A percentile compares a stretch with the other conserved stretches of the same genome.
phyloP scores from a whole-genome alignment of 2,888 invertebrate species.

The Drosophila paramelanica region DNA sequence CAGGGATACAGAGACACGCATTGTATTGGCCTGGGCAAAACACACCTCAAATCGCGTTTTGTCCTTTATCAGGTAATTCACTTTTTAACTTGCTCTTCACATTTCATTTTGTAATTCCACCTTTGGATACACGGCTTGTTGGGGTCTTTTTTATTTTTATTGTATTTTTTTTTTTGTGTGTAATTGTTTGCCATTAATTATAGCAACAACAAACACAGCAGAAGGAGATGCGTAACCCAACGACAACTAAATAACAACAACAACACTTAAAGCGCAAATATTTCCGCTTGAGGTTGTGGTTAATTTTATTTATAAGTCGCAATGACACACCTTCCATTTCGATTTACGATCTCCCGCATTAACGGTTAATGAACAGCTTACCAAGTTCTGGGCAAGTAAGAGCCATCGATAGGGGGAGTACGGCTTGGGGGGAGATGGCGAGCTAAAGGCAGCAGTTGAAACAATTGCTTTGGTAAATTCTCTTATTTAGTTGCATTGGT shows the following conservation, averaged over 20 bases:
- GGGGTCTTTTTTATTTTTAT: slow-evolving; percentile 32
- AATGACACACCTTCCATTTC: slow-evolving; percentile 76
- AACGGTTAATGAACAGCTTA: slow-evolving; percentile 69
- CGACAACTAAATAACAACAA: slow-evolving; percentile 55
- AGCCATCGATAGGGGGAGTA: background rate
- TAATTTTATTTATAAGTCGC: slow-evolving; percentile 81
- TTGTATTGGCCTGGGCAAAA: slow-evolving; percentile 53
- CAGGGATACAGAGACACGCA: slow-evolving; percentile 19
- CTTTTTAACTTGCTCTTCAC: slow-evolving; percentile 80
- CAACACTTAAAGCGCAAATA: slow-evolving; percentile 64
- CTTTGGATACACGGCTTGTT: slow-evolving; percentile 37
- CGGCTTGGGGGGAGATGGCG: background rate
- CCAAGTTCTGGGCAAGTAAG: slow-evolving; percentile 34
- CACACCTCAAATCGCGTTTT: slow-evolving; percentile 79
- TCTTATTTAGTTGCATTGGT: slow-evolving; percentile 57
- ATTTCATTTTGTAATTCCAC: slow-evolving; percentile 75
- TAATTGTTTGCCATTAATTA: slow-evolving; percentile 83
- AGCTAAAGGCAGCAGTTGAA: slow-evolving; percentile 31
- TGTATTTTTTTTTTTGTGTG: slow-evolving; percentile 56
- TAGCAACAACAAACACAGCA: slow-evolving; percentile 62
- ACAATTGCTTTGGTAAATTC: slow-evolving; percentile 55
- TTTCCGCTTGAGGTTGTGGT: slow-evolving; percentile 73
- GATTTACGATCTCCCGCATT: slow-evolving; percentile 73
- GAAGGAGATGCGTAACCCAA: slow-evolving; percentile 44
- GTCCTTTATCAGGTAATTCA: slow-evolving; percentile 81